phyloP scores from a whole-genome alignment of 2,888 invertebrate species.

The Automeris io region DNA sequence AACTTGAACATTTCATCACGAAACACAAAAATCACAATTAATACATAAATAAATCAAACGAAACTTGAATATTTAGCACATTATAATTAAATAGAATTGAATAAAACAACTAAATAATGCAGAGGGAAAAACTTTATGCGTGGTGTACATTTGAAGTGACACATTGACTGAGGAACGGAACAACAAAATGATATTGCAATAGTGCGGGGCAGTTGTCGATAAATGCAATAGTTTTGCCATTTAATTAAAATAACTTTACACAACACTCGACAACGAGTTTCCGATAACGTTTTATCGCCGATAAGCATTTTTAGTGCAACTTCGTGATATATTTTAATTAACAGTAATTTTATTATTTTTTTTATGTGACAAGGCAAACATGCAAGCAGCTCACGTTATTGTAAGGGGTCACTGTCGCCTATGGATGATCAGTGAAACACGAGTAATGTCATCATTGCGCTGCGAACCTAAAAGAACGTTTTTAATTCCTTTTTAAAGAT shows the following conservation, averaged over 20 bases:
- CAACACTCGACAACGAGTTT: not conserved
- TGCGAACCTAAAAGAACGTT: no score
- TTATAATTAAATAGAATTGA: constrained; percentile 1
- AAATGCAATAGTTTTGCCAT: not conserved
- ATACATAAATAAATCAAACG: not conserved
- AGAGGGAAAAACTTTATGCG: constrained; percentile 24
- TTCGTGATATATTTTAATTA: no score
- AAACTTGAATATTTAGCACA: not conserved
- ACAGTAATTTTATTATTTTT: no score
- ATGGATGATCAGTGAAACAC: no score
- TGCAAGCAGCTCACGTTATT: no score
- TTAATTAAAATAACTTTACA: not conserved
- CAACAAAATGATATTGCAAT: constrained; percentile 9
- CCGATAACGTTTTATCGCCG: constrained; percentile 2
- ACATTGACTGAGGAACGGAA: constrained; percentile 20
- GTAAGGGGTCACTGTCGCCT: no score
- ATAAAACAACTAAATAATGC: not conserved
- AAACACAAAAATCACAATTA: not conserved
- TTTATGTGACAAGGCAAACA: no score
- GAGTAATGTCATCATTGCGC: no score
- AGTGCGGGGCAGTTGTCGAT: constrained; percentile 4
- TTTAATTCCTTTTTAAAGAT: no score
- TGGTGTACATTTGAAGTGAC: constrained; percentile 23
- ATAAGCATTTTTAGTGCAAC: no score
- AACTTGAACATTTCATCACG: constrained; percentile 41